Base-by-base conservation (phyloP, 2,888 invertebrate genomes). In the Gastrophysa polygoni region DNA sequence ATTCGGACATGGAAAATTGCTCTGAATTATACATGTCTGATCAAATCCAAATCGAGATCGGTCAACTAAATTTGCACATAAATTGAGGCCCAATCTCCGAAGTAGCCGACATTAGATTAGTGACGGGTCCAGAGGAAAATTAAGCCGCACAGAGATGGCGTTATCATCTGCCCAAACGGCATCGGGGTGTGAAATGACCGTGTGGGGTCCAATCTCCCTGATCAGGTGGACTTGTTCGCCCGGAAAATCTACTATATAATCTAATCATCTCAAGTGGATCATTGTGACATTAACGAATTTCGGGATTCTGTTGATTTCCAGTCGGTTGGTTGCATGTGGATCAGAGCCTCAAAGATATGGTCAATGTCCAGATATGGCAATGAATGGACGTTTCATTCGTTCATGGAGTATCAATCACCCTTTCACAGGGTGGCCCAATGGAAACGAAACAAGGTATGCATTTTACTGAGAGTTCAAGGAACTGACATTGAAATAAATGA, bases 111-210 rank as follows among this genome's bases (percentile, higher is more conserved):
- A 63, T 65, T 59, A 62, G 59, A 62, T 65, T 65, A 65, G 47
- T 57, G 38, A 17, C 24, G 50, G 57, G 57, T 59, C 62, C 57
- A 59, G 57, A 59, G 57, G 59, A 57, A 48, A 56, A 59, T 59
- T 59, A 38, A 50, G 44, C 54, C 47, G 48, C 48, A 57, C 55
- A 52, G 47, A 59, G 59, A 59, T 74, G 66, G 66, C 63, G 62
- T 63, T 66, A 78, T 78, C 77, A 77, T 77, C 61, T 59, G 57
- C 64, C 54, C 59, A 54, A 63, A 74, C 71, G 71, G 71, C 70
- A 69, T 67, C 68, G 70, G 74, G 74, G 69, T 70, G 70, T 69
- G 70, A 69, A 71, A 71, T 69, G 71, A 68, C 66, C 68, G 68
- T 66, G 67, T 61, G 67, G 66, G 46, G 57, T 61, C 61, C 64